A percentile compares a stretch with the other conserved stretches of the same genome.
These are phyloP conservation scores for Psilopsiagon aymara DNA, from an alignment of 2,113 vertebrate species.

Conservation along the genomic window DNA sequence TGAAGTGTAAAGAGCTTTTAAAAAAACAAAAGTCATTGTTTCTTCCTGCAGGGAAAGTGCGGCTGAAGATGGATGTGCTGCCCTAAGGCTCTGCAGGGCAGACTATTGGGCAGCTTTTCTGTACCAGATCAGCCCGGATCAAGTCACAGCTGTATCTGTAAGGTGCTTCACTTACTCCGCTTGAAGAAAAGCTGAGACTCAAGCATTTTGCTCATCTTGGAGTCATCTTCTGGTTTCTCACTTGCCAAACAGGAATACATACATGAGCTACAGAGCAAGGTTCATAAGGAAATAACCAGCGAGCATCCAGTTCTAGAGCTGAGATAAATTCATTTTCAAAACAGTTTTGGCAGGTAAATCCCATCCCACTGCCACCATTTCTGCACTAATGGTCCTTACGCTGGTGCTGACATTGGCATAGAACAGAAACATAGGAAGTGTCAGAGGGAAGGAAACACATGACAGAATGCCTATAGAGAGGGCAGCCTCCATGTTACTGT, in stretches of 20 bases:
- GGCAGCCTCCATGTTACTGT: not conserved
- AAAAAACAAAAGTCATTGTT: not conserved
- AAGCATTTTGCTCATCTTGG: not conserved
- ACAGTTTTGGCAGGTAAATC: not conserved
- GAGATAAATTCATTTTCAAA: not conserved
- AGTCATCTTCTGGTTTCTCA: not conserved
- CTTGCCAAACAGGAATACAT: not conserved
- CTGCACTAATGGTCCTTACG: not conserved
- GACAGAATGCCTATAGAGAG: not conserved
- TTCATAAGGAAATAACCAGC: not conserved
- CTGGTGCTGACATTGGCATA: accelerated
- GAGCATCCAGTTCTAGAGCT: not conserved
- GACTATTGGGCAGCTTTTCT: not conserved
- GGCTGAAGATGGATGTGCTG: not conserved
- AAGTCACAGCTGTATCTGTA: not conserved
- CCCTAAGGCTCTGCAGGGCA: not conserved
- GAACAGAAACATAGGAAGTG: not conserved
- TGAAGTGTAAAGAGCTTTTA: not conserved
- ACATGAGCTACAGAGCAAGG: not conserved
- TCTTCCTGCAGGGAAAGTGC: not conserved
- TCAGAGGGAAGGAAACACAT: not conserved
- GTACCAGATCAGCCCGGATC: not conserved
- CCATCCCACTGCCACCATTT: accelerated
- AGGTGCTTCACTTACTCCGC: not conserved
- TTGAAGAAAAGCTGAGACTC: not conserved